These are phyloP conservation scores for Pseudococcus jackbeardsleyi DNA, from an alignment of 2,888 invertebrate genomes.

Conservation along the genomic window DNA sequence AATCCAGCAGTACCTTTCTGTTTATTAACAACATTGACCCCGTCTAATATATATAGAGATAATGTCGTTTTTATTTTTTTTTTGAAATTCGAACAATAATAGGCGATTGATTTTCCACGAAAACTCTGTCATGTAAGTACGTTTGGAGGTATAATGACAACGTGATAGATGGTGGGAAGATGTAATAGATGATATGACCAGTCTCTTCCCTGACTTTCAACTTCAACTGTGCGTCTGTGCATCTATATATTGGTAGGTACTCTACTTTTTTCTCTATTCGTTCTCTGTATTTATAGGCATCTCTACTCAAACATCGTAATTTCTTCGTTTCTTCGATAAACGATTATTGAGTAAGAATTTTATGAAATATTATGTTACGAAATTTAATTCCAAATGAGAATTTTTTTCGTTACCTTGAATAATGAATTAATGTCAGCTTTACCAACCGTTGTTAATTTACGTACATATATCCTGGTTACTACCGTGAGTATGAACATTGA, in stretches of 20 bases:
- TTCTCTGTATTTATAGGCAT: not conserved
- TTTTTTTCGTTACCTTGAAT: not conserved
- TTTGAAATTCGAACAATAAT: no score
- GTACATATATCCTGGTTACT: not conserved
- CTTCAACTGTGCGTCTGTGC: constrained; percentile 97
- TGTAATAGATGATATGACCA: constrained; percentile 99
- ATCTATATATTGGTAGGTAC: constrained; percentile 70
- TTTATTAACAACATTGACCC: no score
- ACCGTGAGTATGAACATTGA: no score
- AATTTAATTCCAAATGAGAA: not conserved
- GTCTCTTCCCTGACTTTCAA: constrained; percentile 98
- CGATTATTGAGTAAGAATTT: not conserved
- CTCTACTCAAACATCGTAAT: not conserved
- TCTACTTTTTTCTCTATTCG: not conserved
- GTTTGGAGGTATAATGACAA: constrained; percentile 97
- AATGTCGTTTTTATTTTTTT: no score
- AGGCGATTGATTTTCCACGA: constrained; percentile 96
- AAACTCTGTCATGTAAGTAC: constrained; percentile 92
- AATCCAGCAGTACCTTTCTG: no score
- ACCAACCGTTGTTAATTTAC: not conserved
- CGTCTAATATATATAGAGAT: no score
- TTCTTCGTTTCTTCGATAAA: not conserved
- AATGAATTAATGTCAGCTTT: not conserved
- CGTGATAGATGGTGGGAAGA: constrained; percentile 99
- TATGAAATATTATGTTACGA: not conserved